Evolutionary conservation across 2,797 vertebrate species (phyloP).

Genomic region (Myotis vivesi): DNA sequence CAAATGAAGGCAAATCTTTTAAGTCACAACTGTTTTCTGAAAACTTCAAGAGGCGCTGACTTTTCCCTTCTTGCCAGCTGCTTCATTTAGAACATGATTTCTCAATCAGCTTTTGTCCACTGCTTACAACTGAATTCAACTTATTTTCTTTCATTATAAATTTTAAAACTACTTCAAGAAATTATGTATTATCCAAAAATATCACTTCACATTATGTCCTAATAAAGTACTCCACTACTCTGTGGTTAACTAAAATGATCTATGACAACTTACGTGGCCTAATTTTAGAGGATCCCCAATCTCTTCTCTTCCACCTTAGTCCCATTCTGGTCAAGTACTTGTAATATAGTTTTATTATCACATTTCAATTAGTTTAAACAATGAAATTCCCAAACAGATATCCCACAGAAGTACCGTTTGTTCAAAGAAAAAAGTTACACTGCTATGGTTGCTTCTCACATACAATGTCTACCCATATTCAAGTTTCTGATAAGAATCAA

Average conservation of each 20-base stretch:
- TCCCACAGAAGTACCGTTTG: conserved; percentile 46
- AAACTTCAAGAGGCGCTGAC: conserved; percentile 34
- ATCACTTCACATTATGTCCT: conserved; percentile 54
- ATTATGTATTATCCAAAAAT: conserved; percentile 43
- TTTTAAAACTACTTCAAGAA: conserved; percentile 59
- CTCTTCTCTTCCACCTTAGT: conserved; percentile 49
- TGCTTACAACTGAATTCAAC: conserved; percentile 39
- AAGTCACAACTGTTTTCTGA: conserved; percentile 36
- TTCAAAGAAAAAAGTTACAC: conserved; percentile 54
- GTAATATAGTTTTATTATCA: conserved; percentile 55
- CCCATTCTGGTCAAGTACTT: conserved; percentile 60
- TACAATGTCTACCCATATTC: conserved; percentile 64
- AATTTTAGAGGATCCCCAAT: conserved; percentile 41
- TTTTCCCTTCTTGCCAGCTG: conserved; percentile 37
- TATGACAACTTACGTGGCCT: conserved; percentile 26
- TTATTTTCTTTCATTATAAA: conserved; percentile 59
- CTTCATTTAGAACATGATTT: conserved; percentile 38
- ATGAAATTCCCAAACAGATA: conserved; percentile 66
- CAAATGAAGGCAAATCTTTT: conserved; percentile 54
- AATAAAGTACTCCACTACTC: conserved; percentile 35
- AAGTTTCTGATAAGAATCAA: conserved; percentile 71
- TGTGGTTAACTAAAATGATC: conserved; percentile 20
- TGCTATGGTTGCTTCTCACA: conserved; percentile 51
- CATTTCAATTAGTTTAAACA: conserved; percentile 64
- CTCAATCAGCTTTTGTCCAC: conserved; percentile 46